Evolutionary conservation across 2,888 invertebrate genomes (phyloP), one percentile per base, ranked within the genome.

Genomic region (Baccha elongata): DNA sequence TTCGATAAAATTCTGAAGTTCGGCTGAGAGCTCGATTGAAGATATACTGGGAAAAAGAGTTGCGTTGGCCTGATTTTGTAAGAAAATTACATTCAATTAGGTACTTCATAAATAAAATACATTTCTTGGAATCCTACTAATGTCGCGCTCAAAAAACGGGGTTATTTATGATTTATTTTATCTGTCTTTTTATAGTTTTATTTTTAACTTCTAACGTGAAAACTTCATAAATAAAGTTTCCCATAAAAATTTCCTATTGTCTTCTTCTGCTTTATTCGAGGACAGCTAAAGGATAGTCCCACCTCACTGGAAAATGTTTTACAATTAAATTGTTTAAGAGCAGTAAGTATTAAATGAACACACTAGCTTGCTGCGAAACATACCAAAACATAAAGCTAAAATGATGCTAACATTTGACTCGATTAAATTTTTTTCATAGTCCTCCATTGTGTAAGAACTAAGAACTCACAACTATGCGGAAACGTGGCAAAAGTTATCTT

Each of bases 391-490:
- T 44, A 64, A 48, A 64, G 48, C 50, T 55, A 26, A 50, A 80
- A 80, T 80, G 74, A 74, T 80, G 80, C 69, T 74, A 69, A 80
- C 69, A 80, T 80, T 80, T 80, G 80, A 80, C 80, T 74, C 80
- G 80, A 69, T 80, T 74, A 80, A 80, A 80, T 80, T 74, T 80
- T 74, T 80, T 74, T 80, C 74, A 64, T 64, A 74, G 64, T 50
- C 29, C 50, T 32, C 62, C 55, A 69, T 80, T 69, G 74, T 23
- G 23, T 23, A 23, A 23, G 5, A n/a, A n/a, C 19, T 35, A 11
- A 35, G 17, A 21, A 55, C 35, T 44, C 80, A 55, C 53, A 80
- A 64, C 74, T 80, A 69, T 80, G 80, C 74, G 44, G 64, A 67
- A 74, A 80, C 74, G 68, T 74, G 74, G 74, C 64, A 69, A 79